phyloP scores from a whole-genome alignment of 2,888 invertebrate species.

The Ferrisia virgata region DNA sequence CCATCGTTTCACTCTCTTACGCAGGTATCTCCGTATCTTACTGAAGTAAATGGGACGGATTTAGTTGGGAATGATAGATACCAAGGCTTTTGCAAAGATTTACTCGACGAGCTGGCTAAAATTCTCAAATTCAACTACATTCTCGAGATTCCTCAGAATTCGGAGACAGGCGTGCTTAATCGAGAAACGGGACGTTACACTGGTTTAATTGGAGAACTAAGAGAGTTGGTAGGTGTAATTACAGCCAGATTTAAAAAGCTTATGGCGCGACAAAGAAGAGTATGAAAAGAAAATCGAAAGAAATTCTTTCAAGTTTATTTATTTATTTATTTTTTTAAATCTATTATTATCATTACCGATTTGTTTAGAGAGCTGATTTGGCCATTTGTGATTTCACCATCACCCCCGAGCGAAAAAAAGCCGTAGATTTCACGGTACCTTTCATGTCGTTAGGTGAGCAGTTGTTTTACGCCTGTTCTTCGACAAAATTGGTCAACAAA shows the following conservation, averaged over 20 bases:
- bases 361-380: constrained; percentile 82
- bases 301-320: too few species aligned
- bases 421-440: constrained; percentile 94
- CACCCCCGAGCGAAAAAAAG: constrained; percentile 81
- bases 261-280: too few species aligned
- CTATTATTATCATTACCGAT: background rate
- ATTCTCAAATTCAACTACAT: constrained; percentile 66
- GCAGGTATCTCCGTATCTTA: constrained; percentile 70
- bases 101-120: constrained; percentile 77
- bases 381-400: constrained; percentile 95
- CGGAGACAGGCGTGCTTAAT: constrained; percentile 66
- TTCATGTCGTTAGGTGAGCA: constrained; percentile 66
- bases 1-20: background rate
- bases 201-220: constrained; percentile 69
- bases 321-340: too few species aligned
- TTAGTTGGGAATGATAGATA: constrained; percentile 45
- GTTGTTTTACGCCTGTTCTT: background rate
- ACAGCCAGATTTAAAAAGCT: too few species aligned
- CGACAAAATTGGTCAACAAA: background rate
- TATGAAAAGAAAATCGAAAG: too few species aligned
- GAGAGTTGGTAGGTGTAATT: constrained; percentile 65
- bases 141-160: constrained; percentile 64
- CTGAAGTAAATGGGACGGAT: constrained; percentile 53
- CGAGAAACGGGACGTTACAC: constrained; percentile 73
- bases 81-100: constrained; percentile 87